Base-by-base conservation (phyloP, 2,797 vertebrate species). In the Yasuhikotakia modesta region DNA sequence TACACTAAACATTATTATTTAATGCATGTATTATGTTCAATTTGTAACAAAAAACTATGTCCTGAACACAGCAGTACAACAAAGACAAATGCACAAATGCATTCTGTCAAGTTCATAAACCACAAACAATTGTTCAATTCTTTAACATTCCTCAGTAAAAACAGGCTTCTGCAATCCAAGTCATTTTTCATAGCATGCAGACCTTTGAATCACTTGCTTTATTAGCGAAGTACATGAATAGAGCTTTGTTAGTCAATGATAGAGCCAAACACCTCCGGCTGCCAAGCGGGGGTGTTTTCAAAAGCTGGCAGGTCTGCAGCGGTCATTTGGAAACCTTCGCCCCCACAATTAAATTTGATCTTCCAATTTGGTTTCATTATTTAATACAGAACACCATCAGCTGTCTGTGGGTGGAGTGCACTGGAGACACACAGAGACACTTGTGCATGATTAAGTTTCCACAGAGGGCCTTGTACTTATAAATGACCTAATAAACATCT, bases 351-450 rank as follows among this genome's bases (percentile, higher is more conserved):
- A 72, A 83, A 67, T 87, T 61, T 76, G 73, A 66, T 77, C 81
- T 79, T 76, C 64, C 57, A 81, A 84, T 87, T 85, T 81, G 82
- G 87, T 87, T 89, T 79, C 57, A 77, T 48, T 58, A 60, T 63
- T 63, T 73, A 48, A 61, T 16, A 48, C 24, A 21, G n/a, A n/a
- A 30, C 16, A 48, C 57, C n/a, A 58, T 22, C 43, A 50, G 45
- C 39, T 60, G 57, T 73, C 57, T 7, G 39, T 61, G 57, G 57
- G 43, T 19, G 24, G 58, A 60, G 16, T 46, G 6, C 57, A 72
- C 5, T 2, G 24, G 53, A 73, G 24, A 73, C 58, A 61, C 12
- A 30, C 3, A 10, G 24, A 73, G 58, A 72, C 22, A 30, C 6
- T 61, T 72, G 21, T 45, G 21, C 35, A 6, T n/a, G 2, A 58